phyloP scores from a whole-genome alignment of 2,888 invertebrate genomes.

The Tetramorium bicarinatum region DNA sequence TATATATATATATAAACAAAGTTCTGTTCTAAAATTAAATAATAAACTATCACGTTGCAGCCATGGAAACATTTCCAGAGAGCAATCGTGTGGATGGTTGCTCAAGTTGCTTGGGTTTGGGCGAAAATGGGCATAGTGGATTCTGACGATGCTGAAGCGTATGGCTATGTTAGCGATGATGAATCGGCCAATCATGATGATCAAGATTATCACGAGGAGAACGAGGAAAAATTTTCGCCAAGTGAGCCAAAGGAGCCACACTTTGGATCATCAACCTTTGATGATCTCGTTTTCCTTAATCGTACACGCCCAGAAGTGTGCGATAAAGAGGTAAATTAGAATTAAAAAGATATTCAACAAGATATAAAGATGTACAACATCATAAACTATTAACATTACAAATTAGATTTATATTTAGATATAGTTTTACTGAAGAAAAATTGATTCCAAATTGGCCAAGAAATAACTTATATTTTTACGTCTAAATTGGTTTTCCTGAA shows the following conservation, averaged over 20 bases:
- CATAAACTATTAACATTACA: not conserved
- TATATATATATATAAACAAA: no score
- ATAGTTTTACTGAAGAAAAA: not conserved
- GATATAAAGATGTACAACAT: not conserved
- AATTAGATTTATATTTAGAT: not conserved
- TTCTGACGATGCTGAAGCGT: constrained; percentile 78
- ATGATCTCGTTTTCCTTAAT: constrained; percentile 90
- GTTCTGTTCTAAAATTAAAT: not conserved
- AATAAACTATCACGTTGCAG: constrained; percentile 64
- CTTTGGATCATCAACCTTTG: constrained; percentile 87
- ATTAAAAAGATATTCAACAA: not conserved
- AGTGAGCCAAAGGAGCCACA: constrained; percentile 85
- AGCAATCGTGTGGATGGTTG: constrained; percentile 80
- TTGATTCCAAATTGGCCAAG: not conserved
- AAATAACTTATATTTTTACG: not conserved
- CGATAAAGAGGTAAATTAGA: constrained; percentile 89
- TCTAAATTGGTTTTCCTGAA: not conserved
- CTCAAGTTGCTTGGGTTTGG: constrained; percentile 80
- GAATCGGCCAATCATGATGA: constrained; percentile 72
- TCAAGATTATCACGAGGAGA: constrained; percentile 73
- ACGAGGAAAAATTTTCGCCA: constrained; percentile 73
- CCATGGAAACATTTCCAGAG: constrained; percentile 79
- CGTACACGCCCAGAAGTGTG: constrained; percentile 95
- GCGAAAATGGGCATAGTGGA: constrained; percentile 81
- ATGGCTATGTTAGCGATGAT: constrained; percentile 77